A percentile compares a stretch with the other conserved stretches of the same genome.
These are phyloP conservation scores for Ibycter americanus DNA, from an alignment of 2,797 vertebrate species.

Conservation along the genomic window DNA sequence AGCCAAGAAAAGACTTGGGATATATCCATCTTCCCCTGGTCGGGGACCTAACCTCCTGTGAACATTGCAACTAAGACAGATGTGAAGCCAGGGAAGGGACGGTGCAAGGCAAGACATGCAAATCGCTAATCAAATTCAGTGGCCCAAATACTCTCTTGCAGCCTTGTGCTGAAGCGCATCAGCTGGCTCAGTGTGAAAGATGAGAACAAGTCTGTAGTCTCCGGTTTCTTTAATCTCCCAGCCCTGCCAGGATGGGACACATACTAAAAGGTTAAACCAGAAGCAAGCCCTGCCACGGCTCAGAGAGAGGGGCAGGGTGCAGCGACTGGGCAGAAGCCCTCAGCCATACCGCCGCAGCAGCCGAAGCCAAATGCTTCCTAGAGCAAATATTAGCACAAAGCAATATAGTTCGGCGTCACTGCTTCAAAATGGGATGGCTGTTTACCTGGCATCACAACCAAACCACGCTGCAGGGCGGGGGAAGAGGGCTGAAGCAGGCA, in stretches of 20 bases:
- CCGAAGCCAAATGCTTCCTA: neutral
- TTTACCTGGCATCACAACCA: neutral
- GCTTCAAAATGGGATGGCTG: neutral
- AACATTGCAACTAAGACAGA: neutral
- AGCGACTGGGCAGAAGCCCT: neutral
- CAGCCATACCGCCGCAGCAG: neutral
- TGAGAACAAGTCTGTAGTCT: neutral
- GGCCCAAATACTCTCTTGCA: neutral
- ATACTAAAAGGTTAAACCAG: neutral
- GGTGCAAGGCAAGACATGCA: accelerated
- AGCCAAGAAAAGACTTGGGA: neutral
- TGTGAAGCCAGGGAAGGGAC: neutral
- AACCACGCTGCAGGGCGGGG: neutral
- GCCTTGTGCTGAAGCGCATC: neutral
- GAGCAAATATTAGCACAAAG: conserved; percentile 35
- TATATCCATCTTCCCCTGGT: accelerated
- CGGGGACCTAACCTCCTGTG: neutral
- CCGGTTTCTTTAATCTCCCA: neutral
- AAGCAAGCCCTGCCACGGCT: neutral
- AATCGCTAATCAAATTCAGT: neutral
- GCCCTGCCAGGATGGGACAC: neutral
- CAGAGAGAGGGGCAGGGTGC: neutral
- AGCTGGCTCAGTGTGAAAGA: neutral
- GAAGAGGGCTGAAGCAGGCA: neutral
- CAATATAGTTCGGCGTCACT: accelerated